These are phyloP conservation scores for Lepidothrix coronata DNA, from an alignment of 2,113 vertebrate genomes.

Conservation along the genomic window DNA sequence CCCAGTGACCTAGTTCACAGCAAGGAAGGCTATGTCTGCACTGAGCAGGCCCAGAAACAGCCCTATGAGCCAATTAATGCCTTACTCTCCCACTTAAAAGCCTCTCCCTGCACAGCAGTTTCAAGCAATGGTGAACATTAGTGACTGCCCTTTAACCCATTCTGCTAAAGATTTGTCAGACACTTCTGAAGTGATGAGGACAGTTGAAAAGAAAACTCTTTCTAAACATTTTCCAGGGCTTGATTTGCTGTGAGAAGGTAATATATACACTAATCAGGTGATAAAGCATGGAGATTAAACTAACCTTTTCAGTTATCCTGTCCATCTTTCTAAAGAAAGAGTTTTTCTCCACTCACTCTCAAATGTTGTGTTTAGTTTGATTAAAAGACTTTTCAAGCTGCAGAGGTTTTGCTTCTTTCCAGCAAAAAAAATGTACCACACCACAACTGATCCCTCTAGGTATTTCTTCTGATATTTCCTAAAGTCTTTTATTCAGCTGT, in stretches of 20 bases:
- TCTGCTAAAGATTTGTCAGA: neutral
- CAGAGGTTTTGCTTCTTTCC: neutral
- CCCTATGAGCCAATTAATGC: neutral
- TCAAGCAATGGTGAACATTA: neutral
- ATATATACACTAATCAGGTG: neutral
- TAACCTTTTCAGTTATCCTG: neutral
- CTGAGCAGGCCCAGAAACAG: neutral
- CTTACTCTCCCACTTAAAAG: neutral
- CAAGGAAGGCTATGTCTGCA: neutral
- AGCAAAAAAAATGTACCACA: neutral
- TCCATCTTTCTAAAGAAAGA: neutral
- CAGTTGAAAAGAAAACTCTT: neutral
- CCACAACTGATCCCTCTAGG: neutral
- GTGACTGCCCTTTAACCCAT: neutral
- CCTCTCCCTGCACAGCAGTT: neutral
- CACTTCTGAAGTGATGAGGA: neutral
- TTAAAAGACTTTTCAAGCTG: neutral
- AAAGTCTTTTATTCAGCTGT: neutral
- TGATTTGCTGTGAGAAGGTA: neutral
- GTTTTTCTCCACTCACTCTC: neutral
- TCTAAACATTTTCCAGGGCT: neutral
- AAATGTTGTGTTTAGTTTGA: neutral
- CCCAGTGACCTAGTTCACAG: neutral
- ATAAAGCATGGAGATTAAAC: neutral
- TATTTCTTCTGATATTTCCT: neutral